phyloP scores from a whole-genome alignment of 2,113 vertebrate genomes.

The Garra rufa region DNA sequence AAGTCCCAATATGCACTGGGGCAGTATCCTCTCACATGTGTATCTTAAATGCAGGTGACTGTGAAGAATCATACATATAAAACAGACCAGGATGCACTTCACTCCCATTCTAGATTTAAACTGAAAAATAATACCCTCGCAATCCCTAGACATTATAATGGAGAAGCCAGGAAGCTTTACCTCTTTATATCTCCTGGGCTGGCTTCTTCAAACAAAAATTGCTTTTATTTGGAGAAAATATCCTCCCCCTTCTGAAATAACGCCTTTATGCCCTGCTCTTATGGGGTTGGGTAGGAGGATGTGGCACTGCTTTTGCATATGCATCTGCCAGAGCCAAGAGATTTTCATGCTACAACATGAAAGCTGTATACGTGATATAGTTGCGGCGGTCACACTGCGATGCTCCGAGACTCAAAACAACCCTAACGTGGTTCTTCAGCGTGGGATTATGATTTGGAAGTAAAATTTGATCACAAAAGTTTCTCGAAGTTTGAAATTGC shows the following conservation, averaged over 20 bases:
- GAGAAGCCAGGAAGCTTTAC: slow-evolving; percentile 6
- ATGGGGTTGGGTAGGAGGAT: slow-evolving; percentile 32
- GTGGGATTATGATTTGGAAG: slow-evolving; percentile 40
- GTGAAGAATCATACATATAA: not conserved
- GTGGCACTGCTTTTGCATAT: slow-evolving; percentile 34
- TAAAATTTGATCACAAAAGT: slow-evolving; percentile 43
- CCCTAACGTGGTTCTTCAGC: slow-evolving; percentile 19
- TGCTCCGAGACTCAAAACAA: slow-evolving; percentile 29
- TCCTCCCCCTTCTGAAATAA: slow-evolving; percentile 24
- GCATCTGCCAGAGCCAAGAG: slow-evolving; percentile 33
- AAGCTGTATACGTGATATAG: slow-evolving; percentile 35
- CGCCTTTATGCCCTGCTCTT: slow-evolving; percentile 23
- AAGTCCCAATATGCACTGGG: not conserved
- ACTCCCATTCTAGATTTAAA: slow-evolving; percentile 8
- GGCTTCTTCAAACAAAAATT: slow-evolving; percentile 16
- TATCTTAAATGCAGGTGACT: not conserved
- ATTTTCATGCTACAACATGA: slow-evolving; percentile 31
- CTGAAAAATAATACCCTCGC: slow-evolving; percentile 1
- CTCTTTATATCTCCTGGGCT: slow-evolving; percentile 10
- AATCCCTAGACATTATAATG: slow-evolving; percentile 12
- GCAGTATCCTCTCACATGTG: not conserved
- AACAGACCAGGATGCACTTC: not conserved
- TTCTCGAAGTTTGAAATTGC: slow-evolving; percentile 43
- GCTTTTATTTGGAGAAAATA: slow-evolving; percentile 17
- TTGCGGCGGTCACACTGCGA: slow-evolving; percentile 14